Evolutionary conservation across 2,888 invertebrate species (phyloP), one percentile per base, ranked within the genome.

Genomic region (Drosophila peninsularis): DNA sequence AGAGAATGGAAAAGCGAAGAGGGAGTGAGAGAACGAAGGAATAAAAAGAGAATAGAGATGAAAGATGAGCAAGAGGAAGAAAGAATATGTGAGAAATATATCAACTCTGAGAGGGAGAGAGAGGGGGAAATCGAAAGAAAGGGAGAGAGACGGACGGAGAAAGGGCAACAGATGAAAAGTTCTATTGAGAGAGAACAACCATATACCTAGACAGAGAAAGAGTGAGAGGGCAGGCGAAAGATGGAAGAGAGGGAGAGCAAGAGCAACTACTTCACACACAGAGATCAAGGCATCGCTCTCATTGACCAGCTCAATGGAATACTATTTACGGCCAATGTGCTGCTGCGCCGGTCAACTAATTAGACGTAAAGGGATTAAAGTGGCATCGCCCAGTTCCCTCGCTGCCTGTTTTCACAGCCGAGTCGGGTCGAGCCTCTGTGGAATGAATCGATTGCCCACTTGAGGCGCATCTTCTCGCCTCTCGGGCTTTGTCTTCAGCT

Each of bases 361-460:
- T 77, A 73, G n/a, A 44, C 14, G 10, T 49, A 61, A 73, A 77
- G 53, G 78, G 73, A 65, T 73, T 65, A 42, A 14, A 41, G 24
- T 44, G 41, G 30, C 47, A 24, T 36, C 13, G 14, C 36, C 24
- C 30, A n/a, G 27, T 47, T 39, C 3, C 13, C 39, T 13, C 34
- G 13, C 21, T n/a, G 21, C 0, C 50, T 50, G 9, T 50, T 24
- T 55, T 24, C 32, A 21, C n/a, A 30, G 30, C 30, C 32, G 32
- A 54, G 47, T 34, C 45, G 41, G 11, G 39, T 10, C 27, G 27
- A 27, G 27, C 2, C 19, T 32, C n/a, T 13, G 7, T 3, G 19
- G 63, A 55, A 73, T 52, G 73, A 45, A n/a, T 74, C 78, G 62
- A 74, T 78, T 78, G 74, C 78, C 78, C 75, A 75, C 75, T 78